These are phyloP conservation scores for Loxodonta africana DNA, from an alignment of 2,113 vertebrate species.

Conservation along the genomic window DNA sequence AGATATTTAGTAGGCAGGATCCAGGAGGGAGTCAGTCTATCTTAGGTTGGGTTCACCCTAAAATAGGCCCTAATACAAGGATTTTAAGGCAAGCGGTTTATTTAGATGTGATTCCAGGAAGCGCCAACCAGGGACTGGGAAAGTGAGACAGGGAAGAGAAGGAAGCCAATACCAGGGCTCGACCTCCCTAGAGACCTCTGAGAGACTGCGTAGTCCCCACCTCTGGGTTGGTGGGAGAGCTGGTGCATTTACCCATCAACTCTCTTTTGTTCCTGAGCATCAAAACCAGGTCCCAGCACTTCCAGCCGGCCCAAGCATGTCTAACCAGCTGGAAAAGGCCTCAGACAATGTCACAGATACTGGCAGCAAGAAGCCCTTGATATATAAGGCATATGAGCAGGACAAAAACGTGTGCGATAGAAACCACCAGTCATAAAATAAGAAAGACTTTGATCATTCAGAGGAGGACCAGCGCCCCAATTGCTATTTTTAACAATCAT, in stretches of 20 bases:
- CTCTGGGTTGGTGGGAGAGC: background rate
- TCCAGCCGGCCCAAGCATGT: background rate
- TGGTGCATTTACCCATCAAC: background rate
- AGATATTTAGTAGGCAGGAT: constrained; percentile 4
- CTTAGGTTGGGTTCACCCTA: background rate
- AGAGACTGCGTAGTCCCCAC: background rate
- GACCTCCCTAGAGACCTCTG: background rate
- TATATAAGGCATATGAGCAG: background rate
- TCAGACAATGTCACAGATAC: background rate
- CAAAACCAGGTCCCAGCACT: background rate
- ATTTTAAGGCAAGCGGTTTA: background rate
- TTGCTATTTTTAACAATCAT: background rate
- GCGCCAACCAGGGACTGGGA: background rate
- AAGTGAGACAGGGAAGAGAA: background rate
- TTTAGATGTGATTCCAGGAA: constrained; percentile 29
- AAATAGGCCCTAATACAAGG: background rate
- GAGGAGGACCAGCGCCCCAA: background rate
- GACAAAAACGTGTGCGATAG: background rate
- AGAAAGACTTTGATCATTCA: background rate
- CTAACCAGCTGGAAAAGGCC: background rate
- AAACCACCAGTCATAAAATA: constrained; percentile 37
- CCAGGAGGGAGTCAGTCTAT: background rate
- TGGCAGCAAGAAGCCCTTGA: constrained; percentile 22
- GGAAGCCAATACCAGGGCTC: background rate
- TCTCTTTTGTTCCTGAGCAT: background rate